These are phyloP conservation scores for Phalacrocorax carbo DNA, from an alignment of 2,113 vertebrate genomes.

Conservation along the genomic window DNA sequence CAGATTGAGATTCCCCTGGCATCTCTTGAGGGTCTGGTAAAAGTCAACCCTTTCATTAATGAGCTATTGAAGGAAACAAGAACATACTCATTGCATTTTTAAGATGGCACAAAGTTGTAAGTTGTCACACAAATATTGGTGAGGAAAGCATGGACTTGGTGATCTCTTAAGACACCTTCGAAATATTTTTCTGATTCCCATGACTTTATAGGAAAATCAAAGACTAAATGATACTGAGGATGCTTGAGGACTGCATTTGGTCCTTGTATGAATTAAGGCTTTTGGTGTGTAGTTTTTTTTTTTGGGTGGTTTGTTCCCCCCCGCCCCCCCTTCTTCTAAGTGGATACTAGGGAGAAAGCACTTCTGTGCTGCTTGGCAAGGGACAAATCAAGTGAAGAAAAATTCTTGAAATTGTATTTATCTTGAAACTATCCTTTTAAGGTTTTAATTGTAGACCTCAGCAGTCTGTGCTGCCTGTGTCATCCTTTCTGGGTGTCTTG, in stretches of 20 bases:
- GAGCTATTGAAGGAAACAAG: neutral
- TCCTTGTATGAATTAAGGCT: neutral
- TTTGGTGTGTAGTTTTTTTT: no score
- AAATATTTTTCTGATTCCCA: neutral
- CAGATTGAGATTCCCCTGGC: neutral
- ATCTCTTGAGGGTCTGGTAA: neutral
- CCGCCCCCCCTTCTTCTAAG: no score
- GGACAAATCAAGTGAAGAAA: neutral
- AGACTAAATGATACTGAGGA: neutral
- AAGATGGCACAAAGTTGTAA: neutral
- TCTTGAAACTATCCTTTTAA: neutral
- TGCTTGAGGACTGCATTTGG: neutral
- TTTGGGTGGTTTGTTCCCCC: no score
- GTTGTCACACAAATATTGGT: neutral
- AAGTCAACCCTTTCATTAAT: neutral
- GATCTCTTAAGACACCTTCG: neutral
- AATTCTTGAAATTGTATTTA: neutral
- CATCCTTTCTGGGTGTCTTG: neutral
- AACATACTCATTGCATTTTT: neutral
- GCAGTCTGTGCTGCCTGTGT: neutral
- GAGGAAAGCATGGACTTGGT: neutral
- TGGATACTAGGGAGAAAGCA: neutral
- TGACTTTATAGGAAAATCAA: neutral
- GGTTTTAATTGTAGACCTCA: neutral
- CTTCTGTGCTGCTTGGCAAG: neutral